Evolutionary conservation across 2,113 vertebrate genomes (phyloP), one percentile per base, ranked within the genome.

Genomic region (Leucopsar rothschildi): DNA sequence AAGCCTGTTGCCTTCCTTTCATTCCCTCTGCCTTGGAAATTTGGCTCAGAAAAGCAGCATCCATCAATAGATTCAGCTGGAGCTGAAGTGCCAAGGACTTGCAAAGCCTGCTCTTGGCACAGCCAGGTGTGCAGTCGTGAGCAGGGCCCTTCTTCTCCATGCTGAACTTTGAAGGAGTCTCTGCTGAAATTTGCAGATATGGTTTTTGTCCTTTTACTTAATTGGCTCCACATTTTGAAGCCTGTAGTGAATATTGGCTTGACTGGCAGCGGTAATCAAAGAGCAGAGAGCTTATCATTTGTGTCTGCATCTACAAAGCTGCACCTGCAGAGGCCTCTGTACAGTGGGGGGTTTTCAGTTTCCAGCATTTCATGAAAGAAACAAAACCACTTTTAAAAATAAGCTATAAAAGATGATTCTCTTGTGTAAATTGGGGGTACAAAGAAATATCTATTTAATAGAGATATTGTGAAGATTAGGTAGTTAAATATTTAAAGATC

Each of bases 71-170:
- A 77, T 47, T 91, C 86, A 77, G 50, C 69, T 85, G 87, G 65
- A 91, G 66, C 71, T 93, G 87, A 91, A 89, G 86, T 85, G 86
- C 91, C 93, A 92, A 94, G 94, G 87, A 35, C 66, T 92, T 65
- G 40, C 55, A 33, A 50, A 87, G 52, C 61, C 70, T 82, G 50
- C 59, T 78, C 29, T 79, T 82, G 79, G 69, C 91, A 47, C 37
- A 82, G 78, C 63, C 59, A 27, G 55, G 64, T 59, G 42, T 55
- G 45, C 79, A 72, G 35, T 53, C 2, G 2, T 23, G 50, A 80
- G 70, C 70, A 61, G 57, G 23, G 63, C 39, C 49, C 61, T 60
- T 78, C 56, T 90, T 76, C 71, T 89, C 40, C 23, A 5, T 4
- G 10, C 75, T 55, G 66, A 85, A 76, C 89, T 91, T 65, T 77